Conservation (phyloP, 2,888 invertebrate genomes). For the Rotaria macrura region DNA sequence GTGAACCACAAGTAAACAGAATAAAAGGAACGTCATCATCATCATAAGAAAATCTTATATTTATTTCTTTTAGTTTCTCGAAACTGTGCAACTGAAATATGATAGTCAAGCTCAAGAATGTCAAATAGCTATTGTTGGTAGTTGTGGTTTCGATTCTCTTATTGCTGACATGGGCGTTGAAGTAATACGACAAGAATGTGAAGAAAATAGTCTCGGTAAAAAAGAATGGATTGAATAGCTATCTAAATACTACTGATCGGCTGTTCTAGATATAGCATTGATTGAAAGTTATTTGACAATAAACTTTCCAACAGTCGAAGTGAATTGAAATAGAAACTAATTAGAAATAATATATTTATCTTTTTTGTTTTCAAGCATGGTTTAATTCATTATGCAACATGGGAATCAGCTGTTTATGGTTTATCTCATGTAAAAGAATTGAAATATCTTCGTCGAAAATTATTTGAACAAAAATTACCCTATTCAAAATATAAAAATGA, state of each 20-base stretch:
- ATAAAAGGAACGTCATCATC: neutral
- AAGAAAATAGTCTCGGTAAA: constrained; percentile 37
- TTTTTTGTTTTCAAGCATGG: constrained; percentile 37
- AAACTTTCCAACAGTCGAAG: neutral
- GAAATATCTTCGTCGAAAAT: constrained; percentile 57
- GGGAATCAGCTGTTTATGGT: constrained; percentile 73
- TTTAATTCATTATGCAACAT: constrained; percentile 69
- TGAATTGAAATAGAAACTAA: neutral
- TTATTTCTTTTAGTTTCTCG: constrained; percentile 60
- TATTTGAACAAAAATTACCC: constrained; percentile 56
- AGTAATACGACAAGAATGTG: constrained; percentile 52
- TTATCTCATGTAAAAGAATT: constrained; percentile 61
- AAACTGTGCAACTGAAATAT: constrained; percentile 72
- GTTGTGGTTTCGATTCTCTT: constrained; percentile 85
- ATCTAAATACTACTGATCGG: too few species aligned
- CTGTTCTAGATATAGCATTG: constrained; percentile 39
- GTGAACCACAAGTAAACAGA: constrained; percentile 66
- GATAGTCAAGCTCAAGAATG: constrained; percentile 60
- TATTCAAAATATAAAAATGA: constrained; percentile 38
- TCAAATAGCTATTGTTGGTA: constrained; percentile 73
- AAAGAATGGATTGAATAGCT: too few species aligned
- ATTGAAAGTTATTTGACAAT: constrained; percentile 26
- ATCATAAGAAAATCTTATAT: neutral
- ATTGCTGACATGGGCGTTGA: constrained; percentile 75
- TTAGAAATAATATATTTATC: neutral